Base-by-base conservation (phyloP, 2,113 vertebrate genomes). In the Laterallus jamaicensis region DNA sequence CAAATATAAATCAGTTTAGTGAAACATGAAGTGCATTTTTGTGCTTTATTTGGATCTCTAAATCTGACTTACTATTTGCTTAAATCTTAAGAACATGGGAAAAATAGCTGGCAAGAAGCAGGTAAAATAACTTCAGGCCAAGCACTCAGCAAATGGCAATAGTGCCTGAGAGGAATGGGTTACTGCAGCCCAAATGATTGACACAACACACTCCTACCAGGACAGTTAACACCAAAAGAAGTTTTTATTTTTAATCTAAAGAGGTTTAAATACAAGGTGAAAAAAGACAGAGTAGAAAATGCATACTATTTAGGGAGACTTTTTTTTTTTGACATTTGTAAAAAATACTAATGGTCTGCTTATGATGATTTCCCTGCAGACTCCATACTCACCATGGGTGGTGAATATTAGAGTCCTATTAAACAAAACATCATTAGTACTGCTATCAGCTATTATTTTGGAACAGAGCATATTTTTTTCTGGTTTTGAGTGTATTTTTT, bases 341-440 rank as follows among this genome's bases (percentile, higher is more conserved):
- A 98, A 97, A 92, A 98, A 97, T 35, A 96, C 35, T 95, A 97
- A 94, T 11, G 95, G 68, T 42, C 95, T 97, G 70, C 91, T 96
- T 84, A 97, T 22, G 52, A 97, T 81, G 1, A 83, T 96, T 88
- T 97, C 93, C 93, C 95, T 82, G 55, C 93, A 97, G 76, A 96
- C 91, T 93, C 97, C 97, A 78, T 97, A 95, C 71, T 98, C 96
- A 21, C 77, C 80, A 63, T 94, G 93, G 73, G 74, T 97, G 44
- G 81, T 93, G 39, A 96, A 52, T 49, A 93, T 88, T 67, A 97
- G 37, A 50, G 89, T 82, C 67, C 95, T 97, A 40, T 37, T 91
- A 87, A 91, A 63, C 8, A 55, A 77, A 95, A 67, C 47, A 88
- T 47, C 55, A 90, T 67, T 71, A 49, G 37, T 8, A 32, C 59